phyloP scores from a whole-genome alignment of 2,797 vertebrate species.

The Spinibarbus caldwelli region DNA sequence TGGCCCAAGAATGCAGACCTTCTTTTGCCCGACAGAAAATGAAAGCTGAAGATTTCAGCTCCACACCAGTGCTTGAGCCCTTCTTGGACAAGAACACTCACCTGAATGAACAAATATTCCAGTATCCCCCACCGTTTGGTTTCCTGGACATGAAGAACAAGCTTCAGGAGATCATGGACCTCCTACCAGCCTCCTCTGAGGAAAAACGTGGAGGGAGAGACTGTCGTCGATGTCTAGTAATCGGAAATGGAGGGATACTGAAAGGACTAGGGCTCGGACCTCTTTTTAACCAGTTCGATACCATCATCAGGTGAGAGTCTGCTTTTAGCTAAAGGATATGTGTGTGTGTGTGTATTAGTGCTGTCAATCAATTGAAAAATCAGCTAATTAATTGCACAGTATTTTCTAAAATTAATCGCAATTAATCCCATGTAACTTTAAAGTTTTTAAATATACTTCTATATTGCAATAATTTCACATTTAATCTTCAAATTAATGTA shows the following conservation, averaged over 20 bases:
- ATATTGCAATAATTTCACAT: no score
- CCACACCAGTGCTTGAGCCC: slow-evolving; percentile 63
- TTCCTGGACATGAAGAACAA: slow-evolving; percentile 76
- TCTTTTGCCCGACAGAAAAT: slow-evolving; percentile 74
- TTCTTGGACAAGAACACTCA: slow-evolving; percentile 78
- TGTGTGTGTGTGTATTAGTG: no score
- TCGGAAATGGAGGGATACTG: slow-evolving; percentile 92
- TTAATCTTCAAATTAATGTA: no score
- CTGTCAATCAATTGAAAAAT: no score
- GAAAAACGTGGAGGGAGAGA: slow-evolving; percentile 60
- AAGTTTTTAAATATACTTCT: no score
- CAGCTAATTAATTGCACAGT: no score
- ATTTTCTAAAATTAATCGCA: no score
- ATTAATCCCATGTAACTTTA: no score
- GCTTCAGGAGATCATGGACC: slow-evolving; percentile 78
- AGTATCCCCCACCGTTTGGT: slow-evolving; percentile 87
- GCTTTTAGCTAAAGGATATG: not conserved
- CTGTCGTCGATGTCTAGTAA: slow-evolving; percentile 89
- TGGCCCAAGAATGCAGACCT: slow-evolving; percentile 77
- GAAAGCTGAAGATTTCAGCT: slow-evolving; percentile 71
- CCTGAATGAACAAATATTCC: slow-evolving; percentile 73
- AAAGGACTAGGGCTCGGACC: slow-evolving; percentile 83
- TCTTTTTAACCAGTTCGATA: slow-evolving; percentile 84
- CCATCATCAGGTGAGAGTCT: slow-evolving; percentile 86
- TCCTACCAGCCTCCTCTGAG: slow-evolving; percentile 73